Conservation (phyloP, 2,888 invertebrate genomes). For the Lasioglossum malachurum region DNA sequence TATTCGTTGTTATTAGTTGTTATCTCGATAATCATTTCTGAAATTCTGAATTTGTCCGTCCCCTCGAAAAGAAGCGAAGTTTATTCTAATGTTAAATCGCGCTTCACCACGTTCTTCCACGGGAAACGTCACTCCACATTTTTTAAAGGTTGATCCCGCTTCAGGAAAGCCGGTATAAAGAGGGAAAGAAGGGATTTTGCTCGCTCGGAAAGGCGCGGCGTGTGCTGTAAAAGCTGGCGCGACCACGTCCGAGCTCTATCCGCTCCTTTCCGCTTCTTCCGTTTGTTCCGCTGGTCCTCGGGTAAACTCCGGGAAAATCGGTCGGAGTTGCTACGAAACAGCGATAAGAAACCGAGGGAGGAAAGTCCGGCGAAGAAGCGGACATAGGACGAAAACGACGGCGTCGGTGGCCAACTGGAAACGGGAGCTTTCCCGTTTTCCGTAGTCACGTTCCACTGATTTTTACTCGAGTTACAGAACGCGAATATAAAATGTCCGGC, state of each 20-base stretch:
- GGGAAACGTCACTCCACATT: slow-evolving; percentile 31
- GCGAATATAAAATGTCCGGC: slow-evolving; percentile 14
- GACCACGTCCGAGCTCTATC: slow-evolving; percentile 43
- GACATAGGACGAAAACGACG: background rate
- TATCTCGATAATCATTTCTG: too few relatives aligned
- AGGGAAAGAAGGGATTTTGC: slow-evolving; percentile 28
- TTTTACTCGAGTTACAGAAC: slow-evolving; percentile 31
- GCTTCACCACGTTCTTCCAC: slow-evolving; percentile 3
- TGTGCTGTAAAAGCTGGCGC: slow-evolving; percentile 45
- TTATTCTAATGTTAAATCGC: background rate
- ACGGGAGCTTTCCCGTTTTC: slow-evolving; percentile 10
- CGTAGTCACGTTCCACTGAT: background rate
- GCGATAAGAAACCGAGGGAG: slow-evolving; percentile 48
- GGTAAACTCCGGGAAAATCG: slow-evolving; percentile 58
- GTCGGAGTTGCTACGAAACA: slow-evolving; percentile 34
- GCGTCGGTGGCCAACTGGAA: background rate
- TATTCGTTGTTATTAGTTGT: too few relatives aligned
- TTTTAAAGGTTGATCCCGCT: slow-evolving; percentile 42
- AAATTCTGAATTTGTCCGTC: background rate
- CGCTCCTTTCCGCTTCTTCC: background rate
- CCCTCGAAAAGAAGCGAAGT: background rate
- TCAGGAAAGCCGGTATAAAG: slow-evolving; percentile 28
- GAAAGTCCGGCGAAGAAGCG: slow-evolving; percentile 38
- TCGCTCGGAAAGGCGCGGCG: slow-evolving; percentile 58
- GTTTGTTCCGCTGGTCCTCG: background rate